phyloP scores from a whole-genome alignment of 1,140 invertebrate species.

The Centruroides sculpturatus region DNA sequence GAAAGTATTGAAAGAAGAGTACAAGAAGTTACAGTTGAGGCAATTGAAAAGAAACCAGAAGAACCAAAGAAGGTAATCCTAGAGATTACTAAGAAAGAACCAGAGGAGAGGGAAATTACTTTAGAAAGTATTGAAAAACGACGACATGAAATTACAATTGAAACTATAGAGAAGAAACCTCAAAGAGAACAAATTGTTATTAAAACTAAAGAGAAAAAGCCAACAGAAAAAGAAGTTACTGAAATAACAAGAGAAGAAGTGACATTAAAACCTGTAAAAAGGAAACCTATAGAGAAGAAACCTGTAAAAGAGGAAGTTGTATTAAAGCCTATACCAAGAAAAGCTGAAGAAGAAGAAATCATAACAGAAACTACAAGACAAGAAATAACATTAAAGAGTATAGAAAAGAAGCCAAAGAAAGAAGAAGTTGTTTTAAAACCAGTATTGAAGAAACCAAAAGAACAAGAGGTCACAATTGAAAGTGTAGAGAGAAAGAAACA shows the following conservation, averaged over 20 bases:
- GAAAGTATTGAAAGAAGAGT: constrained; percentile 4
- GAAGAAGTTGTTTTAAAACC: constrained; percentile 5
- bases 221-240: not conserved
- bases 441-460: not conserved
- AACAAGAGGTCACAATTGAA: not conserved
- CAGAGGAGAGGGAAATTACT: not conserved
- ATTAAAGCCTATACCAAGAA: not conserved
- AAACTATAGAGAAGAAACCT: constrained; percentile 1
- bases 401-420: constrained; percentile 7
- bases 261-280: not conserved
- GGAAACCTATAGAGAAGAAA: constrained; percentile 2
- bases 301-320: not conserved
- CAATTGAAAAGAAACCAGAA: constrained; percentile 4
- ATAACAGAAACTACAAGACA: not conserved
- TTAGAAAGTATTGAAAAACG: not conserved
- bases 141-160: not conserved
- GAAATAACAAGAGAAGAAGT: not conserved
- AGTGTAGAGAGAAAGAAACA: not conserved
- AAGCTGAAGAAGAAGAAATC: constrained; percentile 4
- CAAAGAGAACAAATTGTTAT: not conserved
- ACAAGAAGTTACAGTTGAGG: not conserved
- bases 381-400: constrained; percentile 6
- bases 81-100: not conserved
- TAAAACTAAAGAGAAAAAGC: constrained; percentile 1
- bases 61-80: not conserved